Evolutionary conservation across 1,140 invertebrate genomes (phyloP), one percentile per base, ranked within the genome.

Genomic region (Bombyx mandarina): DNA sequence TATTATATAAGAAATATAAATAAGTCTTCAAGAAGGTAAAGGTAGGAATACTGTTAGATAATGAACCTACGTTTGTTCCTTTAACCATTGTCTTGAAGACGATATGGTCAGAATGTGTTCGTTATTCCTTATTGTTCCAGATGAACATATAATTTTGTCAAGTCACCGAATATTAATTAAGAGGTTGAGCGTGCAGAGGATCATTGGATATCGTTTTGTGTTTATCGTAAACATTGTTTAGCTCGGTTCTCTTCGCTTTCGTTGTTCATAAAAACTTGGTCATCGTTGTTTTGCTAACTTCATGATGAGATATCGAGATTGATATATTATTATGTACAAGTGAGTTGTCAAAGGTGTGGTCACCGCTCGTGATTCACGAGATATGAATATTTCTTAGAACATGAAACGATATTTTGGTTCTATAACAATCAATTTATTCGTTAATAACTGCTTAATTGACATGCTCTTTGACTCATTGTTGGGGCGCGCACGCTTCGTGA

Each of bases 401-500:
- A 48, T 57, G 60, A 69, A 66, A 67, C 65, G 73, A 72, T 75
- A 75, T 73, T 73, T 59, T 74, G 68, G 72, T 75, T 79, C 79
- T 81, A 35, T 76, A 75, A 73, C 78, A 72, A 72, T 77, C 72
- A 67, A 66, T 72, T 64, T 65, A 65, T 76, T 73, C 26, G 55
- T 56, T 74, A 79, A 78, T 74, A 77, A 77, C 74, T 71, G 71
- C 66, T 79, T 82, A 82, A 82, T 86, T 82, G 81, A 82, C 71
- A 69, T 61, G 60, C 55, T 43, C 51, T 56, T 63, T 79, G 80
- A 79, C 75, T 86, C 79, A 81, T 79, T 67, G 66, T 65, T 54
- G 63, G 68, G 62, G 61, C 63, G 64, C 63, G 64, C 65, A 63
- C 67, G 66, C 59, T 60, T 63, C 63, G 60, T 75, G 69, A 77